These are phyloP conservation scores for Tachuris rubrigastra DNA, from an alignment of 2,113 vertebrate genomes.

Conservation along the genomic window DNA sequence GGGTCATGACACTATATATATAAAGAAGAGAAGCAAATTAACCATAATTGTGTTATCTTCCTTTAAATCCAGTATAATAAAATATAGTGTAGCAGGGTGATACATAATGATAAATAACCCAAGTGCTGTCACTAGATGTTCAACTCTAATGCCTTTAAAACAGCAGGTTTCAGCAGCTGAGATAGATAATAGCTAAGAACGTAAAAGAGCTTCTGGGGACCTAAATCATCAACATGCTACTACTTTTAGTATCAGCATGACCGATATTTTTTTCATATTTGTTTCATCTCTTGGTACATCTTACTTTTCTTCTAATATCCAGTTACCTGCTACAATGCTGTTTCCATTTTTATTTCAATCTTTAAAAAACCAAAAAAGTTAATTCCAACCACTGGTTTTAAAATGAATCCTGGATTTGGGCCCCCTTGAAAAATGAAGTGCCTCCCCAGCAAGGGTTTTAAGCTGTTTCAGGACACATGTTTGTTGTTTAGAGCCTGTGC, in stretches of 20 bases:
- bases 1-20: conserved; percentile 85
- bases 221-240: conserved; percentile 71
- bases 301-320: conserved; percentile 34
- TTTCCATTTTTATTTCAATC: conserved; percentile 8
- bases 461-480: neutral
- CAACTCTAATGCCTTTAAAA: conserved; percentile 75
- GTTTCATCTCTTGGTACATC: conserved; percentile 68
- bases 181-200: conserved; percentile 73
- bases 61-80: conserved; percentile 82
- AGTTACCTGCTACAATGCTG: conserved; percentile 16
- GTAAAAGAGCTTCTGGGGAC: conserved; percentile 71
- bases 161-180: conserved; percentile 80
- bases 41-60: conserved; percentile 89
- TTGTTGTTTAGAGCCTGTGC: conserved; percentile 7
- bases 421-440: conserved; percentile 5
- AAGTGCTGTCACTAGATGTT: conserved; percentile 78
- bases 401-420: neutral
- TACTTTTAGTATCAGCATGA: conserved; percentile 74
- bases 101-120: conserved; percentile 86
- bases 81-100: conserved; percentile 74
- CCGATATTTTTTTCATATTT: conserved; percentile 53
- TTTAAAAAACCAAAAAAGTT: conserved; percentile 34
- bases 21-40: conserved; percentile 89
- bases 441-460: conserved; percentile 14
- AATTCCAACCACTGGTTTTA: conserved; percentile 22